A percentile compares a stretch with the other conserved stretches of the same genome.
These are phyloP conservation scores for Branchellion lobata DNA, from an alignment of 2,888 invertebrate genomes.

Conservation along the genomic window DNA sequence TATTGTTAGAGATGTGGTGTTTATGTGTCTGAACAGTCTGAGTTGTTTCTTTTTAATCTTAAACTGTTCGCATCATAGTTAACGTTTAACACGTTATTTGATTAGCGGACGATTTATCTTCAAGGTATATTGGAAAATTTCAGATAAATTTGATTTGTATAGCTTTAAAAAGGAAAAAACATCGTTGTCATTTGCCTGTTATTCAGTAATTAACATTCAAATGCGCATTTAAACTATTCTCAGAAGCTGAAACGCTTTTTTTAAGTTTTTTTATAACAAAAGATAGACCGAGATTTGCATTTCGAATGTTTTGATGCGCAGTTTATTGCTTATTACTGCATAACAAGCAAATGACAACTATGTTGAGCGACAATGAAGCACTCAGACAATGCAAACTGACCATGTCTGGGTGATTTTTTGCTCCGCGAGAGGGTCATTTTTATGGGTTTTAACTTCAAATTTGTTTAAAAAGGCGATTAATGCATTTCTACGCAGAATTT, in stretches of 20 bases:
- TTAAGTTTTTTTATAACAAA: not conserved
- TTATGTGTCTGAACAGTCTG: slow-evolving; percentile 10
- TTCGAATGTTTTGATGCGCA: too few relatives aligned
- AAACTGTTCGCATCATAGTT: not conserved
- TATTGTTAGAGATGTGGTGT: slow-evolving; percentile 19
- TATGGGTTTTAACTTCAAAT: too few relatives aligned
- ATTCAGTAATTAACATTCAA: slow-evolving; percentile 7
- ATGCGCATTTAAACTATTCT: slow-evolving; percentile 1
- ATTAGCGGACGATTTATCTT: not conserved
- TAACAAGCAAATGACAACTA: too few relatives aligned
- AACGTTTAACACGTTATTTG: not conserved
- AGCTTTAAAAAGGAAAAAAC: slow-evolving; percentile 6
- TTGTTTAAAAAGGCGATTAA: too few relatives aligned
- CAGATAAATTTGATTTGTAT: not conserved
- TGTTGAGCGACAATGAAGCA: too few relatives aligned
- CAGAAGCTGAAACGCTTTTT: not conserved
- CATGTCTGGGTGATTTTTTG: too few relatives aligned
- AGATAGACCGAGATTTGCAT: too few relatives aligned
- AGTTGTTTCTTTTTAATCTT: slow-evolving; percentile 7
- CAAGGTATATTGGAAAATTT: not conserved
- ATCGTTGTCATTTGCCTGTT: slow-evolving; percentile 19
- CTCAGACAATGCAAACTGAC: too few relatives aligned
- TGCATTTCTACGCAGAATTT: too few relatives aligned
- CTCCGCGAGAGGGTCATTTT: too few relatives aligned
- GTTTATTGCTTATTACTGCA: too few relatives aligned